These are phyloP conservation scores for Varanus salvator DNA, from an alignment of 2,113 vertebrate genomes.

Conservation along the genomic window DNA sequence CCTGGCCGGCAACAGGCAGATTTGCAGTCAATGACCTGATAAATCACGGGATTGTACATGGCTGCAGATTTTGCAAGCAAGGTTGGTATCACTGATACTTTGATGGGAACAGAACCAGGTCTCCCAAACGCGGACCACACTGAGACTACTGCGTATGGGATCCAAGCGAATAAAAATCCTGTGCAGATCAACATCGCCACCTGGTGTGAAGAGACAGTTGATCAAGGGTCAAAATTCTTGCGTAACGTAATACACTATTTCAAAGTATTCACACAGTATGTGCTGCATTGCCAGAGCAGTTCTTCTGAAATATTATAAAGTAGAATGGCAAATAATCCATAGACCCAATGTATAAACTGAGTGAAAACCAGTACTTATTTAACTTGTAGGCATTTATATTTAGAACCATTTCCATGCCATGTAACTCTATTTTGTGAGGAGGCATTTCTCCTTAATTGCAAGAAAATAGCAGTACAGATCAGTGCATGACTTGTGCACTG, in stretches of 20 bases:
- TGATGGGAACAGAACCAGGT: slow-evolving; percentile 87
- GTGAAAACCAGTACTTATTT: not conserved
- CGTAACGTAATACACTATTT: accelerated
- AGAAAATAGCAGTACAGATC: too few species aligned
- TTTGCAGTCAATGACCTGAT: slow-evolving; percentile 89
- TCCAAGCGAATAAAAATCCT: slow-evolving; percentile 96
- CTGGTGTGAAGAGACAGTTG: slow-evolving; percentile 69
- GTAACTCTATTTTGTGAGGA: too few species aligned
- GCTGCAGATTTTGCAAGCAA: slow-evolving; percentile 94
- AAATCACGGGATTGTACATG: slow-evolving; percentile 98
- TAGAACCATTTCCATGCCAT: too few species aligned
- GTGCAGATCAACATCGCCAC: slow-evolving; percentile 96
- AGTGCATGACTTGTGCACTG: too few species aligned
- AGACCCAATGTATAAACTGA: not conserved
- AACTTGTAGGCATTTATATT: too few species aligned
- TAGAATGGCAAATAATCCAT: not conserved
- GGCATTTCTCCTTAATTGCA: too few species aligned
- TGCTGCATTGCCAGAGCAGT: not conserved
- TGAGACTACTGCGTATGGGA: slow-evolving; percentile 92
- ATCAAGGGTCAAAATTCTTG: not conserved
- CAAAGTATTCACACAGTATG: not conserved
- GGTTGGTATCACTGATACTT: slow-evolving; percentile 90
- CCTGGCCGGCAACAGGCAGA: slow-evolving; percentile 75
- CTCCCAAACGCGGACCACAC: slow-evolving; percentile 92
- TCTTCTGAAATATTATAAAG: not conserved